phyloP scores from a whole-genome alignment of 2,888 invertebrate genomes.

The Plebejus argus region DNA sequence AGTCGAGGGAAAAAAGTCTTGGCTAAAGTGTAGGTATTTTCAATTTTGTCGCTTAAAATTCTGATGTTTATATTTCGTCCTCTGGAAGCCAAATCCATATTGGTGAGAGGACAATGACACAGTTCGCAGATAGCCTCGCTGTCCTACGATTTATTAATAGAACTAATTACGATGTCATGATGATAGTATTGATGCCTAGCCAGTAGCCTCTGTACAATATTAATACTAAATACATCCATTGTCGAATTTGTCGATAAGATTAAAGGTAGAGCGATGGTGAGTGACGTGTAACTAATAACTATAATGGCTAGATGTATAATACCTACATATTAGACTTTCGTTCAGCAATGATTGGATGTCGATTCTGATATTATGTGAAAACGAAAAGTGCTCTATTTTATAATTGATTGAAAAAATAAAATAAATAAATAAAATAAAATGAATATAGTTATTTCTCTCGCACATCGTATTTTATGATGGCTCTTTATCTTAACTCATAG shows the following conservation, averaged over 20 bases:
- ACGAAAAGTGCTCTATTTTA: neutral
- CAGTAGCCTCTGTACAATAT: neutral
- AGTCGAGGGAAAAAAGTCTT: neutral
- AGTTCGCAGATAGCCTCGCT: neutral
- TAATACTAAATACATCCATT: neutral
- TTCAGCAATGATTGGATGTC: neutral
- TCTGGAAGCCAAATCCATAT: neutral
- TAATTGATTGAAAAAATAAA: neutral
- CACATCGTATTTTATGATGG: too few species aligned
- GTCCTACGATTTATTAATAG: constrained; percentile 28
- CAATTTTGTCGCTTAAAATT: neutral
- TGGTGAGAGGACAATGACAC: constrained; percentile 29
- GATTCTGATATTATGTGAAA: neutral
- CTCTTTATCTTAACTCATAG: too few species aligned
- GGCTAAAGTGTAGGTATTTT: too few species aligned
- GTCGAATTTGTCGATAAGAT: neutral
- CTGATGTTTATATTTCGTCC: neutral
- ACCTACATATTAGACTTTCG: neutral
- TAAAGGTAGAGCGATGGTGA: neutral
- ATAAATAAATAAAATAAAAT: too few species aligned
- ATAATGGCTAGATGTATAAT: too few species aligned
- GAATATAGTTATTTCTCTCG: too few species aligned
- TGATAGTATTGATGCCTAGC: neutral
- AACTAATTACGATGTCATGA: neutral
- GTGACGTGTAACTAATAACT: neutral